Evolutionary conservation across 2,113 vertebrate genomes (phyloP).

Genomic region (Phrynocephalus versicolor): DNA sequence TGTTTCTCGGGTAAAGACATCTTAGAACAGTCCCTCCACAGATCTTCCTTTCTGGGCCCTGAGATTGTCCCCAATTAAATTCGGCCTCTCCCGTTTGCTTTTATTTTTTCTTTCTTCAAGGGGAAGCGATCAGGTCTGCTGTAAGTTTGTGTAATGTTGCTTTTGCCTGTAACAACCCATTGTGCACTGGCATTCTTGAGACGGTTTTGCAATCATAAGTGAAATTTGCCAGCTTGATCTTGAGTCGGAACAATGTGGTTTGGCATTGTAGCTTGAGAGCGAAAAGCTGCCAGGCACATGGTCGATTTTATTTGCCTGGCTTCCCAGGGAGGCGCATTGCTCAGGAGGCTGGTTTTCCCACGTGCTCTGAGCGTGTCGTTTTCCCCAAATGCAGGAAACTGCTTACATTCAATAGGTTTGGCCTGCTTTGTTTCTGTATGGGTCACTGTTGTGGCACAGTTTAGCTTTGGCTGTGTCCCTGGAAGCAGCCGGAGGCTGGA

Average conservation of each 20-base stretch:
- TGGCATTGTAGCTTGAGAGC: background rate
- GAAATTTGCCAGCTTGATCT: background rate
- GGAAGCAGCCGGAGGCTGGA: background rate
- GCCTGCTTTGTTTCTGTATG: too few species aligned
- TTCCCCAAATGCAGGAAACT: background rate
- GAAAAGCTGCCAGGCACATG: background rate
- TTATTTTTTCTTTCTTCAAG: background rate
- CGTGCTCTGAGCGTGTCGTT: background rate
- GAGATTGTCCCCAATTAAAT: background rate
- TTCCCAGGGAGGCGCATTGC: background rate
- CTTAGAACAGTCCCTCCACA: background rate
- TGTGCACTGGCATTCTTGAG: background rate
- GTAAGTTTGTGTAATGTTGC: too few species aligned
- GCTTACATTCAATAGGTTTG: background rate
- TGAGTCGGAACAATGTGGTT: background rate
- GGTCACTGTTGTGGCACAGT: too few species aligned
- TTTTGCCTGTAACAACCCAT: background rate
- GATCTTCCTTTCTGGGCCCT: too few species aligned
- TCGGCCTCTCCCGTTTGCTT: background rate
- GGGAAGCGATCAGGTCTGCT: background rate
- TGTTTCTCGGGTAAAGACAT: background rate
- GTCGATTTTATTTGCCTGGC: background rate
- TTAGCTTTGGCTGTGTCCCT: background rate
- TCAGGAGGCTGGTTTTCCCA: background rate
- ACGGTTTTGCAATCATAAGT: background rate